These are phyloP conservation scores for Chunga burmeisteri DNA, from an alignment of 2,113 vertebrate species.

Conservation along the genomic window DNA sequence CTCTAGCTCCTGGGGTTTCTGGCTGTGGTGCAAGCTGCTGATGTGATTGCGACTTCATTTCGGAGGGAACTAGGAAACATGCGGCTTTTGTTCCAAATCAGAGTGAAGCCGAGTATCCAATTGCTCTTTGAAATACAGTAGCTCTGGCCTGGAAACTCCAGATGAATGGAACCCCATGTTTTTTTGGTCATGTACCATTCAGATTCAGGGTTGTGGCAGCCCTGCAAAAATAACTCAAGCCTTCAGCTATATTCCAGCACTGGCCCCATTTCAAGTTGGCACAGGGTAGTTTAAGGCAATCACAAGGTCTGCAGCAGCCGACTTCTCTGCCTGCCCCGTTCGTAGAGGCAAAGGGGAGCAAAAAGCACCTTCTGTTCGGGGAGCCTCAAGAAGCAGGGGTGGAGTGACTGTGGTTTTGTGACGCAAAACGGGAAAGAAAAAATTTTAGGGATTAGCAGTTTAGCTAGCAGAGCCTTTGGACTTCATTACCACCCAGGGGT, in stretches of 20 bases:
- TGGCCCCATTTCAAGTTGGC: neutral
- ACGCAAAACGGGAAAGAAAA: neutral
- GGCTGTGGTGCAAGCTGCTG: neutral
- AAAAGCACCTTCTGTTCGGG: neutral
- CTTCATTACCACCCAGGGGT: rapidly evolving
- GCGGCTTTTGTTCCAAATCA: neutral
- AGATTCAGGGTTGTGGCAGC: neutral
- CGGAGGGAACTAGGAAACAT: neutral
- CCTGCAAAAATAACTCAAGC: neutral
- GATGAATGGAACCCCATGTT: neutral
- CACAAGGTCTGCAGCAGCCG: neutral
- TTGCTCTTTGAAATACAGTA: neutral
- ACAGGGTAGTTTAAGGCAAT: neutral
- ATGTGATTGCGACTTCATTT: neutral
- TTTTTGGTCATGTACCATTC: neutral
- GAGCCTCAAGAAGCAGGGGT: neutral
- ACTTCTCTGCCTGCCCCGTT: neutral
- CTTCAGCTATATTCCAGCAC: neutral
- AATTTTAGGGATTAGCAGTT: neutral
- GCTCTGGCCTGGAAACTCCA: neutral
- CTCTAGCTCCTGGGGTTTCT: neutral
- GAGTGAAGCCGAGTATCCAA: neutral
- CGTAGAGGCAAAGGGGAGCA: neutral
- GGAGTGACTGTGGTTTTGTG: neutral
- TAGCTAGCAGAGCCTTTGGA: neutral